Evolutionary conservation across 2,888 invertebrate species (phyloP).

Genomic region (Graphium colonna): DNA sequence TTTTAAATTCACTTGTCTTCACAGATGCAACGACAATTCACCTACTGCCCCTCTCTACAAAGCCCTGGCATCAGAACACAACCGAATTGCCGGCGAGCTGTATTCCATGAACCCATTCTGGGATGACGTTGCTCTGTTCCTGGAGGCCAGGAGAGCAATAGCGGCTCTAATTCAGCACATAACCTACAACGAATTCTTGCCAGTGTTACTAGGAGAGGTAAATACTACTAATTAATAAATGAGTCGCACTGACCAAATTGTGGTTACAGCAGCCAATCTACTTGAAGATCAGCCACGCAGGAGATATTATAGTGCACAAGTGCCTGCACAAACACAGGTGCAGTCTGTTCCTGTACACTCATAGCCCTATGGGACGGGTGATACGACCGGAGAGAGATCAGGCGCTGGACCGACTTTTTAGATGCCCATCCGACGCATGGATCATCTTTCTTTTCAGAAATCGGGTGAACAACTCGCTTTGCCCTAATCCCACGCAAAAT

Average conservation of each 20-base stretch:
- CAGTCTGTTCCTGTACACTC: background rate
- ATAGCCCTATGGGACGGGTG: no score
- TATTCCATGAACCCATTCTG: constrained; percentile 87
- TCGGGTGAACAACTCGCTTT: no score
- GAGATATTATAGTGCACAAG: no score
- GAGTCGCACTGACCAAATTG: no score
- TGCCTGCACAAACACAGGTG: no score
- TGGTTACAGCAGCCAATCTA: no score
- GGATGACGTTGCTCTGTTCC: constrained; percentile 87
- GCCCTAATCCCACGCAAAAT: background rate
- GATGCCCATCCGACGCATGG: no score
- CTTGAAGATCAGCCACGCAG: no score
- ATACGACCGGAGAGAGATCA: no score
- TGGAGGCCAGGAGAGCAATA: constrained; percentile 87
- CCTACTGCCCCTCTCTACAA: constrained; percentile 87
- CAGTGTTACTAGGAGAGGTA: constrained; percentile 87
- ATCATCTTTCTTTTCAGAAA: no score
- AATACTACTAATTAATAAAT: constrained; percentile 36
- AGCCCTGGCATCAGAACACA: constrained; percentile 87
- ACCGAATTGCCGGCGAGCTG: constrained; percentile 86
- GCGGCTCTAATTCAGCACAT: constrained; percentile 91
- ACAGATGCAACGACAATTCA: constrained; percentile 81
- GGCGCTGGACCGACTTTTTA: no score
- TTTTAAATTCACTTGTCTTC: constrained; percentile 8
- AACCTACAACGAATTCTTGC: constrained; percentile 90